These are phyloP conservation scores for Plagodis dolabraria DNA, from an alignment of 2,888 invertebrate species.

Conservation along the genomic window DNA sequence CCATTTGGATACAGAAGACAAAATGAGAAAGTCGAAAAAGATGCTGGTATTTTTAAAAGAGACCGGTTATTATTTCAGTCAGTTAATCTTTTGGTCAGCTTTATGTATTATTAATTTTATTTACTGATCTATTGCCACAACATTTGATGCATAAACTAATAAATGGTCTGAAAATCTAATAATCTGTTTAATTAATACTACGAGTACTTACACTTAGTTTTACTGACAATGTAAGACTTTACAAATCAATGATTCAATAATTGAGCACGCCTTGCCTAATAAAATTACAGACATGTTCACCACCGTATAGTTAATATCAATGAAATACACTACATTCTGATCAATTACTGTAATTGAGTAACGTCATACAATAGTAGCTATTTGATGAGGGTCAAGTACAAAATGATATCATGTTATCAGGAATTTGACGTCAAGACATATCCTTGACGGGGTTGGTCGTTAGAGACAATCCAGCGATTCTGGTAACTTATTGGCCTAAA, in stretches of 20 bases:
- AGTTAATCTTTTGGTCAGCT: not conserved
- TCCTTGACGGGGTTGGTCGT: constrained; percentile 8
- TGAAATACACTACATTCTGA: constrained; percentile 13
- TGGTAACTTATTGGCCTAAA: constrained; percentile 8
- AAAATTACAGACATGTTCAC: not conserved
- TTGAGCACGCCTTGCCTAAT: not conserved
- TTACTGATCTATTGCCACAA: not conserved
- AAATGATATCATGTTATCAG: constrained; percentile 8
- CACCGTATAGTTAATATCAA: constrained; percentile 21
- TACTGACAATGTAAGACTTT: no score
- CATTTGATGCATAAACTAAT: no score
- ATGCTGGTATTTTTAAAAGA: not conserved
- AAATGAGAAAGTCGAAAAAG: not conserved
- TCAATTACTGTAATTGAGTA: constrained; percentile 25
- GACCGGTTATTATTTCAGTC: not conserved
- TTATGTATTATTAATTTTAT: not conserved
- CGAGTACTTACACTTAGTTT: no score
- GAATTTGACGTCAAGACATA: constrained; percentile 7
- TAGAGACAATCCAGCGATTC: constrained; percentile 3
- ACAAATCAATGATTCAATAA: no score
- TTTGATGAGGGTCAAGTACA: constrained; percentile 19
- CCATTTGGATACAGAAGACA: not conserved
- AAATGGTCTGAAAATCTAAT: no score
- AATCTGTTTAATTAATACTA: no score
- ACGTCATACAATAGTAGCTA: constrained; percentile 18